Conservation (phyloP, 2,797 vertebrate species). For the Gallirallus australis region DNA sequence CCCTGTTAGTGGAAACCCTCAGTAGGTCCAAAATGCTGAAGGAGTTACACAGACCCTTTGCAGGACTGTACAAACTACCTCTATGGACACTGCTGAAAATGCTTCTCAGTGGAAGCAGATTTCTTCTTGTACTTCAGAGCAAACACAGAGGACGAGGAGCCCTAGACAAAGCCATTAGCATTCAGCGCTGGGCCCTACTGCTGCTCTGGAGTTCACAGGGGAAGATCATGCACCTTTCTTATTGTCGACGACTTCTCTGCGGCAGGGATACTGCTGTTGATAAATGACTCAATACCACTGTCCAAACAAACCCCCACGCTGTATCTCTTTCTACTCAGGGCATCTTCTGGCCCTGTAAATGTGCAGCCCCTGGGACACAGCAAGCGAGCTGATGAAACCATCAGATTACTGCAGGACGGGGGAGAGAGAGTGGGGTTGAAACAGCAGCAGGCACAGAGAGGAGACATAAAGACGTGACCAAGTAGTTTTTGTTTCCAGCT, state of each 20-base stretch:
- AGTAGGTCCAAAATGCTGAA: neutral
- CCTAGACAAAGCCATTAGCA: neutral
- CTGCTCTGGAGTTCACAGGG: neutral
- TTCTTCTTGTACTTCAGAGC: neutral
- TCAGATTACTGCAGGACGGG: neutral
- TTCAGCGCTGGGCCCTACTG: neutral
- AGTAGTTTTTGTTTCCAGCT: conserved; percentile 45
- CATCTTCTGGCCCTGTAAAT: neutral
- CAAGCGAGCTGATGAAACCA: neutral
- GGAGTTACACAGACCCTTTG: neutral
- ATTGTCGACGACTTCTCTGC: neutral
- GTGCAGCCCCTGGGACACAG: neutral
- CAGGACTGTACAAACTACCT: neutral
- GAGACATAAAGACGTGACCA: neutral
- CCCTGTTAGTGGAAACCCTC: neutral
- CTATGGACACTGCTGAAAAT: neutral
- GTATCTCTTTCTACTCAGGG: neutral
- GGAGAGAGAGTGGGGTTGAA: neutral
- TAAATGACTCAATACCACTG: neutral
- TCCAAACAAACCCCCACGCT: accelerated
- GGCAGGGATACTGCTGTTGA: neutral
- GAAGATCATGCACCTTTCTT: neutral
- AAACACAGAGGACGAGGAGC: neutral
- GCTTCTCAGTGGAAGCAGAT: neutral
- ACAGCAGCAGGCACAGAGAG: neutral